Conservation (phyloP, 64 coral and sea anemone species). For the Astreopora myriophthalma region DNA sequence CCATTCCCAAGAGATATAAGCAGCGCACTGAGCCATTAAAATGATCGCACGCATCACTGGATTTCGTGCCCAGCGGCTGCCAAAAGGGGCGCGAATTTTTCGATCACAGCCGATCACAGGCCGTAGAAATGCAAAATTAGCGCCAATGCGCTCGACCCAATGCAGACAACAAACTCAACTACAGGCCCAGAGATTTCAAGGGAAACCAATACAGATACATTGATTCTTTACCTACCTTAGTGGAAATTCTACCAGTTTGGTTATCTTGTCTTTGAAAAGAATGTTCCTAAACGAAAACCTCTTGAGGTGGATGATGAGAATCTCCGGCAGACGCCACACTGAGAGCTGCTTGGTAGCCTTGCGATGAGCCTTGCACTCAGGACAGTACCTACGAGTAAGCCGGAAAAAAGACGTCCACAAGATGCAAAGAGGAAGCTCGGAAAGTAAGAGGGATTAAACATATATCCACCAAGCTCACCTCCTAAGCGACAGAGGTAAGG, state of each 20-base stretch:
- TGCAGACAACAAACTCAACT: too few relatives aligned
- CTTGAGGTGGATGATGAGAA: slow-evolving; percentile 87
- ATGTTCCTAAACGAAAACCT: slow-evolving; percentile 92
- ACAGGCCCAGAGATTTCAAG: too few relatives aligned
- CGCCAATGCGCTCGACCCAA: too few relatives aligned
- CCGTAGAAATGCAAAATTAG: too few relatives aligned
- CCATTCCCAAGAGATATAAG: too few relatives aligned
- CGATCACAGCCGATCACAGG: too few relatives aligned
- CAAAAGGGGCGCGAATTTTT: too few relatives aligned
- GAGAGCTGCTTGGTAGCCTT: slow-evolving; percentile 93
- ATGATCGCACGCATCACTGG: too few relatives aligned
- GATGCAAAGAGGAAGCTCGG: not conserved
- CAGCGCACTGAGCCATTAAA: too few relatives aligned
- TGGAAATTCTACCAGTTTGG: slow-evolving; percentile 90
- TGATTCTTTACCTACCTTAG: slow-evolving; percentile 58
- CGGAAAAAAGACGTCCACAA: not conserved
- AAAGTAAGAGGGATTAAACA: not conserved
- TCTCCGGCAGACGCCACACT: slow-evolving; percentile 84
- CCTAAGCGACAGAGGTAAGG: too few relatives aligned
- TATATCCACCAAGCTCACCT: too few relatives aligned
- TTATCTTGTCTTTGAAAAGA: slow-evolving; percentile 89
- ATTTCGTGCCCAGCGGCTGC: too few relatives aligned
- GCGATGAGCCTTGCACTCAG: slow-evolving; percentile 81
- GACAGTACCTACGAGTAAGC: slow-evolving; percentile 73
- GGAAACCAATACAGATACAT: not conserved